Evolutionary conservation across 2,113 vertebrate genomes (phyloP), one percentile per base, ranked within the genome.

Genomic region (Chascanopsetta lugubris): DNA sequence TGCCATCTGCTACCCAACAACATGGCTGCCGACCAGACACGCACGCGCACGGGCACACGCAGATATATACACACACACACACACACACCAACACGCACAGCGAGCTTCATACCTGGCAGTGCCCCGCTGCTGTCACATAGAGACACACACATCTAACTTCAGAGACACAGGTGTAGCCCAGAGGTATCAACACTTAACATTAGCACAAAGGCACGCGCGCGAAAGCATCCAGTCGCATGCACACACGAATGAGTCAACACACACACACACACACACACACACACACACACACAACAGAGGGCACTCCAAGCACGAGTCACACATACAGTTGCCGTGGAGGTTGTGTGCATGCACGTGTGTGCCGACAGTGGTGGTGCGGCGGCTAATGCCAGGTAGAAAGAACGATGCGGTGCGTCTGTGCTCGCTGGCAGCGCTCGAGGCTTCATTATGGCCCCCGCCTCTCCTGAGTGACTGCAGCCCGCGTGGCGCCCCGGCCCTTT

Each of bases 1-100:
- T 90, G 94, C 97, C 97, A 98, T 99, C 97, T 99, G 97, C 97
- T 98, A 84, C 95, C 92, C 92, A 93, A 94, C 94, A 95, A 96
- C 90, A 96, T 99, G 97, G 96, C 96, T 95, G 93, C 94, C 91
- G 92, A 96, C 97, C 97, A 99, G 95, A 86, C 82, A 74, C 70
- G 72, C 75, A 45, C 55, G 55, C 75, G 45, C 81, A 50, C 58
- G 61, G n/a, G n/a, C n/a, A n/a, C 27, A 62, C 51, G 58, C 22
- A 15, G n/a, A n/a, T n/a, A n/a, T n/a, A n/a, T 51, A 60, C 60
- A 65, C 30, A 68, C 20, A 67, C 49, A 62, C 21, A 15, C 27
- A 62, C 51, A 61, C 22, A 15, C 83, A 67, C 68, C 64, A 9
- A 77, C 24, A 79, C 34, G 72, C 75, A 78, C 81, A 70, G 13